Base-by-base conservation (phyloP, 1,140 invertebrate genomes). In the Campoletis sonorensis region DNA sequence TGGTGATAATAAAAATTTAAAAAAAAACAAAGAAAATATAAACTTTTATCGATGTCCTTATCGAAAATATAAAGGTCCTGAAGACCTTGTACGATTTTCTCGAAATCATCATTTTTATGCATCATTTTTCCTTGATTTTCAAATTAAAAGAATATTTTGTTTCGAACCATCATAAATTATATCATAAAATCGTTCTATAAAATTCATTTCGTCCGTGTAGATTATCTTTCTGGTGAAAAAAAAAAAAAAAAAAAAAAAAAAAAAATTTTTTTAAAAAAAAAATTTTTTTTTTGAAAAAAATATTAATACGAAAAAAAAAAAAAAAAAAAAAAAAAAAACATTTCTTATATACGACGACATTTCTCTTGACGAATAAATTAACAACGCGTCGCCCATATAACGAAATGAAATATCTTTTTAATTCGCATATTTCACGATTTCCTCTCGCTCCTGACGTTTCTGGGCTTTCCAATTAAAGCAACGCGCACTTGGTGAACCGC, bases 391-490 rank as follows among this genome's bases (percentile, higher is more conserved):
- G 40, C 0, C 40, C 40, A 45, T 10, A 45, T 13, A 13, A 1
- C 7, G 54, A 18, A n/a, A 23, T 58, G 54, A 23, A 58, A 58
- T 58, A 67, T 7, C 18, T 58, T 5, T n/a, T 58, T 23, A 58
- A n/a, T n/a, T 58, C 54, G 54, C 54, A 58, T n/a, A 58, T 58
- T 58, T 58, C 21, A 23, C 54, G 54, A 58, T n/a, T 58, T 58
- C 4, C 23, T 67, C 23, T 67, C 61, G 61, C n/a, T 26, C 13
- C 0, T 15, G 23, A 67, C 21, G 21, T 67, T 67, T 15, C 61
- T 67, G n/a, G 21, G 23, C 21, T 67, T 67, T 67, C 61, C 61
- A 67, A 67, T 67, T 67, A 67, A 67, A 67, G 61, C 15, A 67
- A 67, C 61, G 23, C 54, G 61, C 61, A 67, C 18, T 27, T 67